These are phyloP conservation scores for Mus pahari DNA, from an alignment of 2,113 vertebrate genomes.

Conservation along the genomic window DNA sequence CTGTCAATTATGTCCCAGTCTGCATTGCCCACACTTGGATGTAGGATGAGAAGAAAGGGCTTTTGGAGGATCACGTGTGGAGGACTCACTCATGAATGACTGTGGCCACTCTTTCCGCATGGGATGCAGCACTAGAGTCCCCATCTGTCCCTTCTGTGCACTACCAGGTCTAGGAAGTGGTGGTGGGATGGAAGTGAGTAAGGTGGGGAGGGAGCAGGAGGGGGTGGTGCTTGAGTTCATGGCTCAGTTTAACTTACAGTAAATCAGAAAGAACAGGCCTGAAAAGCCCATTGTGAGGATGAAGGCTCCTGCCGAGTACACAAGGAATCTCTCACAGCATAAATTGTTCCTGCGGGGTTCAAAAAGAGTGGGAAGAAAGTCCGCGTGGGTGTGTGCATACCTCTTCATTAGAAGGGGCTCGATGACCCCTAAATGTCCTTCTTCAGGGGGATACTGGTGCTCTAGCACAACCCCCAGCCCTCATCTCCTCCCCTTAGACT, in stretches of 20 bases:
- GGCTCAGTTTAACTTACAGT: background rate
- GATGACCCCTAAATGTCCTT: accelerated
- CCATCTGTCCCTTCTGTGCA: background rate
- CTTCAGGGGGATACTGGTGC: background rate
- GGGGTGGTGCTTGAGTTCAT: background rate
- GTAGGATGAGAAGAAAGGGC: background rate
- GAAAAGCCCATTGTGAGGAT: background rate
- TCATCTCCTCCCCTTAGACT: background rate
- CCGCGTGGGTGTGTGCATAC: background rate
- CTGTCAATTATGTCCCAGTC: background rate
- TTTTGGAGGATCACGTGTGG: background rate
- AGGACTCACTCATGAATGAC: background rate
- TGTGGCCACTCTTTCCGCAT: background rate
- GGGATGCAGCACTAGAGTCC: background rate
- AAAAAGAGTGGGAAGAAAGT: background rate
- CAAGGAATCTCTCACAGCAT: background rate
- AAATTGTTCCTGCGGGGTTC: background rate
- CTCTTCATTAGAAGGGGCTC: background rate
- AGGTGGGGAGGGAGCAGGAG: background rate
- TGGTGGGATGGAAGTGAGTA: background rate
- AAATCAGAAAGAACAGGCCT: background rate
- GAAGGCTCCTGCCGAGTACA: background rate
- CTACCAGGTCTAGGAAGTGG: background rate
- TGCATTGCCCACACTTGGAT: background rate
- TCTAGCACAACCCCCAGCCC: background rate